A percentile compares a stretch with the other conserved stretches of the same genome.
Conservation (phyloP, 2,888 invertebrate genomes). For the Sesia apiformis region DNA sequence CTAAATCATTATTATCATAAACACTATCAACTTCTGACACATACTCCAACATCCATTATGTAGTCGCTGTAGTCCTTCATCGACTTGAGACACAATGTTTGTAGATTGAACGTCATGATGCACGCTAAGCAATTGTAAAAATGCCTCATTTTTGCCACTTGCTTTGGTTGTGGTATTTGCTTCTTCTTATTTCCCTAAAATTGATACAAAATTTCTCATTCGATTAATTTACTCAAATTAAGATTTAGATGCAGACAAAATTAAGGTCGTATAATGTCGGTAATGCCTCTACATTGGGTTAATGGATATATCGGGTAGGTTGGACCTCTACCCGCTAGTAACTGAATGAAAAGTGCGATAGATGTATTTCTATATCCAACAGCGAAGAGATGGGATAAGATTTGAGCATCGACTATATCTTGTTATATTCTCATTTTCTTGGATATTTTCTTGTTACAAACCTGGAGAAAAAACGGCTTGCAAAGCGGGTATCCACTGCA, state of each 20-base stretch:
- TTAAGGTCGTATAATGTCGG: background rate
- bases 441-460: too few relatives aligned
- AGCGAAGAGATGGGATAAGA: too few relatives aligned
- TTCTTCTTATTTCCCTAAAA: conserved; percentile 78
- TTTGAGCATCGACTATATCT: too few relatives aligned
- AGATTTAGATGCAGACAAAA: background rate
- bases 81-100: conserved; percentile 86
- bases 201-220: background rate
- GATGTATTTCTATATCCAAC: too few relatives aligned
- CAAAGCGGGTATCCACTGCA: conserved; percentile 78
- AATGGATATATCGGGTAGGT: too few relatives aligned
- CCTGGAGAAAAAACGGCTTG: conserved; percentile 61
- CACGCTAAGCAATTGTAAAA: conserved; percentile 91
- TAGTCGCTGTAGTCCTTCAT: conserved; percentile 85
- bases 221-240: background rate
- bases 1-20: too few relatives aligned
- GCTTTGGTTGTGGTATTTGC: conserved; percentile 78
- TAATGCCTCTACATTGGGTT: too few relatives aligned
- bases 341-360: too few relatives aligned
- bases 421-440: too few relatives aligned
- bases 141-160: conserved; percentile 78
- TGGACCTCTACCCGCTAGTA: too few relatives aligned
- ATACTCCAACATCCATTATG: conserved; percentile 84
- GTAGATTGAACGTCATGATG: conserved; percentile 91
- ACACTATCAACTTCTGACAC: conserved; percentile 6